phyloP scores from a whole-genome alignment of 1,140 invertebrate species.

The Bathynomus jamesi region DNA sequence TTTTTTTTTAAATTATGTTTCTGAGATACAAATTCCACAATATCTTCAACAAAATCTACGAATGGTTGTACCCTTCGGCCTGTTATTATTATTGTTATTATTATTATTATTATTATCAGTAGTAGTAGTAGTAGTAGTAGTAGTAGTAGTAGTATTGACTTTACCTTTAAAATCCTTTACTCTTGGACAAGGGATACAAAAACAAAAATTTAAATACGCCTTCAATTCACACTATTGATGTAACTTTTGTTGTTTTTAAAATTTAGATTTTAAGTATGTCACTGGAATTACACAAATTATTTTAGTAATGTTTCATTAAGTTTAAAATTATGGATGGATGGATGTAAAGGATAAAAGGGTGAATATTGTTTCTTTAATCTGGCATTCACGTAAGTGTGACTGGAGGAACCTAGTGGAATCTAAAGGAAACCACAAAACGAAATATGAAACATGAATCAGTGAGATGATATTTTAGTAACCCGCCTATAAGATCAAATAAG shows the following conservation, averaged over 20 bases:
- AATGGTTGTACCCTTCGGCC: too few relatives aligned
- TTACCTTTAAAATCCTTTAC: neutral
- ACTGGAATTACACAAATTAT: too few relatives aligned
- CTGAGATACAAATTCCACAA: too few relatives aligned
- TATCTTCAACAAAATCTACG: too few relatives aligned
- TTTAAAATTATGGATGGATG: too few relatives aligned
- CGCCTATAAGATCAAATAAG: neutral
- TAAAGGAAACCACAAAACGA: too few relatives aligned
- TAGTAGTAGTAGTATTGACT: neutral
- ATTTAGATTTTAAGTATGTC: too few relatives aligned
- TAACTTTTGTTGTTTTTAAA: too few relatives aligned
- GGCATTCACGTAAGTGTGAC: neutral
- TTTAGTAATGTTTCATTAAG: too few relatives aligned
- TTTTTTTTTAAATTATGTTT: neutral
- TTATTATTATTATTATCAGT: neutral
- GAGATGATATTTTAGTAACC: neutral
- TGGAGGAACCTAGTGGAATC: too few relatives aligned
- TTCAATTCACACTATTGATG: neutral
- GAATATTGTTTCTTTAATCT: neutral
- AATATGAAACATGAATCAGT: too few relatives aligned
- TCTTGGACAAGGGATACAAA: neutral
- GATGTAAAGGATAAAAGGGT: too few relatives aligned
- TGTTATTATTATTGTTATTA: neutral
- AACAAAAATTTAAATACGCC: neutral
- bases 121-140: neutral